These are phyloP conservation scores for Carcharodon carcharias DNA, from an alignment of 2,797 vertebrate genomes.

Conservation along the genomic window DNA sequence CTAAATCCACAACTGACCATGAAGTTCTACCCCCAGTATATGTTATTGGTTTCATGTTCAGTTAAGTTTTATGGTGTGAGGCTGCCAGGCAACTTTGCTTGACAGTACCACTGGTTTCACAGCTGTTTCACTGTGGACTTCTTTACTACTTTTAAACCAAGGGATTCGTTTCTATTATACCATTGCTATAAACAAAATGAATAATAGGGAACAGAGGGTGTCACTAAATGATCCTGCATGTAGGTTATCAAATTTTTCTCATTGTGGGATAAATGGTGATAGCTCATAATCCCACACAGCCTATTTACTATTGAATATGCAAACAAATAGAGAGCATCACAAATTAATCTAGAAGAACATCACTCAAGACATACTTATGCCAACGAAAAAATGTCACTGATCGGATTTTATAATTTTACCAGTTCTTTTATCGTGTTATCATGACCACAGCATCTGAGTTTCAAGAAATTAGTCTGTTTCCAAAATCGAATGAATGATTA, in stretches of 20 bases:
- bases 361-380: neutral
- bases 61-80: neutral
- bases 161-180: neutral
- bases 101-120: neutral
- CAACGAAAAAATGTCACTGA: neutral
- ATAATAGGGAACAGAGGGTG: neutral
- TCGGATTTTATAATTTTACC: neutral
- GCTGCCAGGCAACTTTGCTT: neutral
- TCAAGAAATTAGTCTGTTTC: neutral
- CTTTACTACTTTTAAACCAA: neutral
- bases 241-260: neutral
- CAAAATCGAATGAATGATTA: neutral
- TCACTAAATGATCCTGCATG: neutral
- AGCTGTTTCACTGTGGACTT: neutral
- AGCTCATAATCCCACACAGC: neutral
- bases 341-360: neutral
- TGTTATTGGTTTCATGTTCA: neutral
- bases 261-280: neutral
- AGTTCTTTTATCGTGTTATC: neutral
- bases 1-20: neutral
- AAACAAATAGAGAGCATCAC: neutral
- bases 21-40: neutral
- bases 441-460: neutral
- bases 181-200: neutral
- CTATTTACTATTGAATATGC: neutral